phyloP scores from a whole-genome alignment of 2,113 vertebrate species.

The Trinectes maculatus region DNA sequence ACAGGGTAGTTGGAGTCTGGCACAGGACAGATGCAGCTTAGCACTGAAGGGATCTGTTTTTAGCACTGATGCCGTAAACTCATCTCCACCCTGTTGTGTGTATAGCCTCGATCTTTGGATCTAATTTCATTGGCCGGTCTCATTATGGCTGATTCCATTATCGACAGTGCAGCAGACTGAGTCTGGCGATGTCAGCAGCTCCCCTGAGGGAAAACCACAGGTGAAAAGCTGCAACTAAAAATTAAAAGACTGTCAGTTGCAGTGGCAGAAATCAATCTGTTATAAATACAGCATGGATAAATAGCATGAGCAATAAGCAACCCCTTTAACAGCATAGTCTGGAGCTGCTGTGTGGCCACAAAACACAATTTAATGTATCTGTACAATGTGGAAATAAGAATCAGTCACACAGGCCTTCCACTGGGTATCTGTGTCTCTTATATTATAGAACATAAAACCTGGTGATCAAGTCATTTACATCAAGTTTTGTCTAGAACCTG shows the following conservation, averaged over 20 bases:
- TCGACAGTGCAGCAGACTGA: constrained; percentile 25
- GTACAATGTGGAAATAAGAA: no score
- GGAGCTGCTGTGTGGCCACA: constrained; percentile 13
- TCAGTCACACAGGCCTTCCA: no score
- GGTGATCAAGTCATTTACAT: background rate
- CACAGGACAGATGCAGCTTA: constrained; percentile 4
- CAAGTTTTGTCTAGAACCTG: background rate
- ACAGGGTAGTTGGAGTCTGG: background rate
- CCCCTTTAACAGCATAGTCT: background rate
- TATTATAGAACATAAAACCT: background rate
- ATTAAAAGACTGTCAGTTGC: constrained; percentile 42
- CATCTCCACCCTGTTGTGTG: constrained; percentile 29
- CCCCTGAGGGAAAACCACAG: constrained; percentile 27
- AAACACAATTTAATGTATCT: background rate
- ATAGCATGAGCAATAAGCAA: background rate
- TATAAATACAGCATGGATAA: no score
- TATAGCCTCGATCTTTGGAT: constrained; percentile 36
- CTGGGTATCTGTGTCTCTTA: no score
- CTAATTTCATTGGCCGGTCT: constrained; percentile 43
- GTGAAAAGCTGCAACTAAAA: constrained; percentile 27
- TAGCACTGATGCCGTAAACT: constrained; percentile 10
- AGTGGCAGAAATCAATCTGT: constrained; percentile 44
- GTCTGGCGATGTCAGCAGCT: constrained; percentile 15
- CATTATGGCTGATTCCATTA: constrained; percentile 48
- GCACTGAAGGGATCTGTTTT: constrained; percentile 21